These are phyloP conservation scores for Cyprinodon diabolis DNA, from an alignment of 2,797 vertebrate genomes.

Conservation along the genomic window DNA sequence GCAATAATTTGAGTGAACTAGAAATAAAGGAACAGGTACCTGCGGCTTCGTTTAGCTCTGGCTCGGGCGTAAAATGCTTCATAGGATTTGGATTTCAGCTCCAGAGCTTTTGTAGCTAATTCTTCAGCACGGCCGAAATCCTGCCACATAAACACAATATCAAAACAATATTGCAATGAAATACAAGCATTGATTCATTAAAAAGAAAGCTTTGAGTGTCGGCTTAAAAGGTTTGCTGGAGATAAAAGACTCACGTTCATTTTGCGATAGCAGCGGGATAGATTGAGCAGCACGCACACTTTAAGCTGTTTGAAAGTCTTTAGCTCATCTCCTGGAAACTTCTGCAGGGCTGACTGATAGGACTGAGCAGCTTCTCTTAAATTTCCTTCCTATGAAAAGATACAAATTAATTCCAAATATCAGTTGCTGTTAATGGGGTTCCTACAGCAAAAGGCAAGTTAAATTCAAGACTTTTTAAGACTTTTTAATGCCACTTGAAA, in stretches of 20 bases:
- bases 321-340: conserved; percentile 94
- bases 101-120: conserved; percentile 95
- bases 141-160: conserved; percentile 72
- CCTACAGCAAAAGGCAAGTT: no score
- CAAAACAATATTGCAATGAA: neutral
- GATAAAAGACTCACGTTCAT: conserved; percentile 84
- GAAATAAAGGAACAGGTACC: conserved; percentile 57
- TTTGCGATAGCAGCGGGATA: conserved; percentile 95
- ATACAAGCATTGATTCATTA: neutral
- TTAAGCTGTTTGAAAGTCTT: conserved; percentile 95
- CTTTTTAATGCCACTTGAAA: no score
- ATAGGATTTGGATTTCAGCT: conserved; percentile 96
- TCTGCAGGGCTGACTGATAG: conserved; percentile 97
- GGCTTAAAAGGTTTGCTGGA: no score
- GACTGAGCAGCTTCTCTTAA: conserved; percentile 94
- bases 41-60: conserved; percentile 95
- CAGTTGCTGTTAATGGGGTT: neutral
- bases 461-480: no score
- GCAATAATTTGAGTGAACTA: neutral
- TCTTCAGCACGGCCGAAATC: conserved; percentile 96
- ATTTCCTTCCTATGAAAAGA: conserved; percentile 87
- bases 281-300: conserved; percentile 95
- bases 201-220: no score
- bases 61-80: conserved; percentile 97
- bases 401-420: neutral